phyloP scores from a whole-genome alignment of 1,140 invertebrate genomes.

The Drosophila leontia region DNA sequence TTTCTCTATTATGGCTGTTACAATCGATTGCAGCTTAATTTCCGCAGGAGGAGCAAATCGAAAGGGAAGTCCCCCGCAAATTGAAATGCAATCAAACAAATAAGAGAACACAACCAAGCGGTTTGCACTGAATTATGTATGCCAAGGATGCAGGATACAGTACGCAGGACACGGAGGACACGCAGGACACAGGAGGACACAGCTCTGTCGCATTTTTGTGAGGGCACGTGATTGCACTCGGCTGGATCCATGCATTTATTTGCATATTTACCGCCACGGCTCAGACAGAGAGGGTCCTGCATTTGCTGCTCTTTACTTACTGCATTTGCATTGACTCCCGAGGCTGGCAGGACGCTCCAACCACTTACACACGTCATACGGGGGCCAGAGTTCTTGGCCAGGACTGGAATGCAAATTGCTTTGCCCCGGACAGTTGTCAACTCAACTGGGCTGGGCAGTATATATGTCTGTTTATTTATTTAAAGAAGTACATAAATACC shows the following conservation, averaged over 20 bases:
- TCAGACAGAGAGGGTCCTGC: constrained; percentile 13
- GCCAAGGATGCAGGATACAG: constrained; percentile 42
- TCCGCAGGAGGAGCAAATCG: constrained; percentile 36
- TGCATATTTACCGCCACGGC: constrained; percentile 67
- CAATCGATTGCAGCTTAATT: constrained; percentile 60
- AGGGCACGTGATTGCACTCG: constrained; percentile 64
- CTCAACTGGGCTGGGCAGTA: constrained; percentile 17
- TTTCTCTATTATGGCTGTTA: neutral
- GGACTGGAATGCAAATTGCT: constrained; percentile 55
- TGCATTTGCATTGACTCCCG: constrained; percentile 39
- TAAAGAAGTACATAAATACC: constrained; percentile 8
- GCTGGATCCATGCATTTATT: constrained; percentile 65
- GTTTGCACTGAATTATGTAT: constrained; percentile 61
- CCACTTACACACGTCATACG: constrained; percentile 28
- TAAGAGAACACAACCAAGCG: constrained; percentile 32
- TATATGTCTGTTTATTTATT: neutral
- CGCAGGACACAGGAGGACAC: constrained; percentile 15
- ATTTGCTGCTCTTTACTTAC: constrained; percentile 46
- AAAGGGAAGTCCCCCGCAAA: constrained; percentile 30
- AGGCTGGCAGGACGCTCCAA: constrained; percentile 26
- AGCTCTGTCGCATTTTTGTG: constrained; percentile 32
- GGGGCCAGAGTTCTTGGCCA: constrained; percentile 12
- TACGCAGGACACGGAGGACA: constrained; percentile 1
- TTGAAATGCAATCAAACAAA: constrained; percentile 70
- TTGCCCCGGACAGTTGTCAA: constrained; percentile 43